These are phyloP conservation scores for Drosophila pseudotakahashii DNA, from an alignment of 2,888 invertebrate species.

Conservation along the genomic window DNA sequence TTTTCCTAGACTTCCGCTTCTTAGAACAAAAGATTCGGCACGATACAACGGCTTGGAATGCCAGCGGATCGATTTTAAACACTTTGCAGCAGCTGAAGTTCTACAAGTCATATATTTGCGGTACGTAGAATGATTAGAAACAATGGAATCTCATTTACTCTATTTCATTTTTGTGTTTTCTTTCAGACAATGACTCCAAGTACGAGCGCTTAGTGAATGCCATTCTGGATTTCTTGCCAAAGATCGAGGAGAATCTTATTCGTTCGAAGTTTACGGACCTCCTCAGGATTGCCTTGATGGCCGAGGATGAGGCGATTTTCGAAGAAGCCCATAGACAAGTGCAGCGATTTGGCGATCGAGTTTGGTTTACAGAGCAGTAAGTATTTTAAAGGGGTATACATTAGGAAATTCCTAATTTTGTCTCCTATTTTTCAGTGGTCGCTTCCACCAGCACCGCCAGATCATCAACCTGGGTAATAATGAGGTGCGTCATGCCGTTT, in stretches of 20 bases:
- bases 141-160: not conserved
- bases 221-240: constrained; percentile 79
- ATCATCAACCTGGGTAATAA: constrained; percentile 77
- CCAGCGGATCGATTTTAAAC: constrained; percentile 74
- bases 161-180: not conserved
- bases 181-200: constrained; percentile 59
- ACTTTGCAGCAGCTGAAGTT: constrained; percentile 81
- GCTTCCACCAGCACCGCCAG: constrained; percentile 82
- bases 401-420: not conserved
- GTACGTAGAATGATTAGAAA: constrained; percentile 38
- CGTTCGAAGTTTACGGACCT: constrained; percentile 79
- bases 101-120: constrained; percentile 71
- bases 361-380: constrained; percentile 83
- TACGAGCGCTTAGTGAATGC: constrained; percentile 61
- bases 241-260: constrained; percentile 82
- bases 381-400: not conserved
- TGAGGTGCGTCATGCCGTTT: constrained; percentile 69
- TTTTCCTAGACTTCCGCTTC: constrained; percentile 84
- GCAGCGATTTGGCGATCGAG: constrained; percentile 66
- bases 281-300: constrained; percentile 81
- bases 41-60: constrained; percentile 61
- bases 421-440: constrained; percentile 67
- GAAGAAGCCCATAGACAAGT: constrained; percentile 81
- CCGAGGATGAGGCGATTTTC: constrained; percentile 66
- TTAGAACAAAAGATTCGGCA: constrained; percentile 83